Evolutionary conservation across 2,113 vertebrate species (phyloP).

Genomic region (Cyrtonyx montezumae): DNA sequence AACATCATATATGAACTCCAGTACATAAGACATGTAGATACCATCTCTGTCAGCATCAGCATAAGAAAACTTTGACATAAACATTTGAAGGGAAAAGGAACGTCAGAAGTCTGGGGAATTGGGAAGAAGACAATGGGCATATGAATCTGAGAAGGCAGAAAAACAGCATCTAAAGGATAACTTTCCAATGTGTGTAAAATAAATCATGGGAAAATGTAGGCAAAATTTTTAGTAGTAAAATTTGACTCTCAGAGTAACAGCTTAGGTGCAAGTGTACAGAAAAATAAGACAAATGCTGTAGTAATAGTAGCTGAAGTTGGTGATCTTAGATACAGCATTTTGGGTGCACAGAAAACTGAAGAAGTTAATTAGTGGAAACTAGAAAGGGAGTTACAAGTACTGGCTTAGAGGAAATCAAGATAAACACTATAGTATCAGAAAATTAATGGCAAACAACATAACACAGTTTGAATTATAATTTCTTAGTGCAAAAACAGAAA

Average conservation of each 20-base stretch:
- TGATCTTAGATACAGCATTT: background rate
- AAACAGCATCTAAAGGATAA: background rate
- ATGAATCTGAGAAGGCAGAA: background rate
- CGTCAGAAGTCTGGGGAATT: background rate
- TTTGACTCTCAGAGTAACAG: background rate
- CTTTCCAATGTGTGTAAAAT: background rate
- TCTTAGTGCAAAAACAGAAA: background rate
- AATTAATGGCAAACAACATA: background rate
- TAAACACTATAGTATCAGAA: background rate
- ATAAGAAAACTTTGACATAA: background rate
- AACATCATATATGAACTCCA: background rate
- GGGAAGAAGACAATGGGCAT: background rate
- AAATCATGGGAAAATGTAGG: background rate
- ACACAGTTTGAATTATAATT: background rate
- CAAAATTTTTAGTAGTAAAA: background rate
- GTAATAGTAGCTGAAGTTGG: background rate
- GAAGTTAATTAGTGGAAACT: background rate
- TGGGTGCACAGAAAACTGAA: background rate
- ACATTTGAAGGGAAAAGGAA: background rate
- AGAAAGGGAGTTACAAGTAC: background rate
- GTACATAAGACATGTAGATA: background rate
- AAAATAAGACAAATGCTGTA: background rate
- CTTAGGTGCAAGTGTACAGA: background rate
- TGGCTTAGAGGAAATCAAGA: background rate
- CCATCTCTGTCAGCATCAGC: background rate